Evolutionary conservation across 2,797 vertebrate genomes (phyloP).

Genomic region (Thalassophryne amazonica): DNA sequence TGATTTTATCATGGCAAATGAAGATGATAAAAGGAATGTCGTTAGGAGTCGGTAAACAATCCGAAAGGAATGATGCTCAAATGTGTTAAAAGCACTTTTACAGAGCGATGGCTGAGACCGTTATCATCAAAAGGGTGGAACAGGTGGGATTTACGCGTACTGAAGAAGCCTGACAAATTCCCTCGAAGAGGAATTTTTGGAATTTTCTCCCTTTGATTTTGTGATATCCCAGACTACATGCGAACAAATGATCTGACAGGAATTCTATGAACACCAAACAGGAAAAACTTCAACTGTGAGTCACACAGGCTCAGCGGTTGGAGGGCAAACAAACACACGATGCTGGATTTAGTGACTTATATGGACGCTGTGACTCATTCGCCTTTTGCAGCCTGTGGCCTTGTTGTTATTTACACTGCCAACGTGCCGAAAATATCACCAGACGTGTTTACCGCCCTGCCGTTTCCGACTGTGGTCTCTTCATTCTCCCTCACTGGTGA

Average conservation of each 20-base stretch:
- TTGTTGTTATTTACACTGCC: neutral
- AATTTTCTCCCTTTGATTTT: conserved; percentile 54
- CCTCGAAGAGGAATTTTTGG: conserved; percentile 23
- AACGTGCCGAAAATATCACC: neutral
- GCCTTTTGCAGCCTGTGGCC: neutral
- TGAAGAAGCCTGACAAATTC: neutral
- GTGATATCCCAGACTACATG: conserved; percentile 31
- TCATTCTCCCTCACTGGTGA: too few species aligned
- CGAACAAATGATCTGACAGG: conserved; percentile 44
- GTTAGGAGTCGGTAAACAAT: conserved; percentile 38
- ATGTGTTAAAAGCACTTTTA: neutral
- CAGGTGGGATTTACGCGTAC: conserved; percentile 11
- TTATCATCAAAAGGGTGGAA: neutral
- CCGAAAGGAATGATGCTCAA: conserved; percentile 10
- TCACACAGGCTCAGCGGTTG: neutral
- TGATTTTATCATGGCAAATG: conserved; percentile 36
- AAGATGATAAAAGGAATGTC: conserved; percentile 27
- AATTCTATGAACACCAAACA: conserved; percentile 35
- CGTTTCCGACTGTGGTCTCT: too few species aligned
- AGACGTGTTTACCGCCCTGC: too few species aligned
- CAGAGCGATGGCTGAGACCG: conserved; percentile 1
- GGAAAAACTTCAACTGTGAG: conserved; percentile 24
- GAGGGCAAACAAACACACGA: conserved; percentile 3
- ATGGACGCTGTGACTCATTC: conserved; percentile 9
- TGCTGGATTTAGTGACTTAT: conserved; percentile 16